Percentiles rank a stretch among this genome's conserved stretches.
These are phyloP conservation scores for Eurypyga helias DNA, from an alignment of 2,113 vertebrate genomes.

Conservation along the genomic window DNA sequence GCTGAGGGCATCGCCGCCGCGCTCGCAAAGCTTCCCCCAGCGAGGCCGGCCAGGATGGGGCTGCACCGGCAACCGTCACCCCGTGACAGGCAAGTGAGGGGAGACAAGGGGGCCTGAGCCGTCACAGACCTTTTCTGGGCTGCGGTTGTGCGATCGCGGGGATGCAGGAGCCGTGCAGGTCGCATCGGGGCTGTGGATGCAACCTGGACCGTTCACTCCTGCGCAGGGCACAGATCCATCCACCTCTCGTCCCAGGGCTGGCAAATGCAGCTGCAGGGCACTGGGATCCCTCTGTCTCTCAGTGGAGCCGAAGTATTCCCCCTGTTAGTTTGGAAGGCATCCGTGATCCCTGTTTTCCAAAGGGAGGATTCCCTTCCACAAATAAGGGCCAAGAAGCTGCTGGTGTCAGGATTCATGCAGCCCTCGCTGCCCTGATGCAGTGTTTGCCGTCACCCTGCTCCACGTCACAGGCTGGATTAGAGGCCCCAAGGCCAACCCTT, in stretches of 20 bases:
- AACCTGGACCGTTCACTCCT: rapidly evolving
- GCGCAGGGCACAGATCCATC: neutral
- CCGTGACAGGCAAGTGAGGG: neutral
- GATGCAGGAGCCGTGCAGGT: rapidly evolving
- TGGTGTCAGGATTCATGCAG: neutral
- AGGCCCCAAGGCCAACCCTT: rapidly evolving
- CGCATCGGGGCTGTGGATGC: rapidly evolving
- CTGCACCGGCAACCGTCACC: rapidly evolving
- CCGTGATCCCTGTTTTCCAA: neutral
- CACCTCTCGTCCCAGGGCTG: neutral
- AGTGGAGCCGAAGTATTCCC: neutral
- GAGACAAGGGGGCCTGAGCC: neutral
- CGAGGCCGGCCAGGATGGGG: neutral
- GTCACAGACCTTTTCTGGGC: rapidly evolving
- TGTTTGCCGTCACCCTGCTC: neutral
- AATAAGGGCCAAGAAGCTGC: rapidly evolving
- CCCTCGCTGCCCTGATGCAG: neutral
- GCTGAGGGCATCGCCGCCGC: neutral
- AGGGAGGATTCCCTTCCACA: neutral
- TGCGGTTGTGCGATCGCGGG: rapidly evolving
- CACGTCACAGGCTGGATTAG: neutral
- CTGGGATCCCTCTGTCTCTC: rapidly evolving
- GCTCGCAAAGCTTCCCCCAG: neutral
- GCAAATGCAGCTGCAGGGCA: neutral
- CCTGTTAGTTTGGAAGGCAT: neutral